These are phyloP conservation scores for Pogonocichla stellata DNA, from an alignment of 2,113 vertebrate species.

Conservation along the genomic window DNA sequence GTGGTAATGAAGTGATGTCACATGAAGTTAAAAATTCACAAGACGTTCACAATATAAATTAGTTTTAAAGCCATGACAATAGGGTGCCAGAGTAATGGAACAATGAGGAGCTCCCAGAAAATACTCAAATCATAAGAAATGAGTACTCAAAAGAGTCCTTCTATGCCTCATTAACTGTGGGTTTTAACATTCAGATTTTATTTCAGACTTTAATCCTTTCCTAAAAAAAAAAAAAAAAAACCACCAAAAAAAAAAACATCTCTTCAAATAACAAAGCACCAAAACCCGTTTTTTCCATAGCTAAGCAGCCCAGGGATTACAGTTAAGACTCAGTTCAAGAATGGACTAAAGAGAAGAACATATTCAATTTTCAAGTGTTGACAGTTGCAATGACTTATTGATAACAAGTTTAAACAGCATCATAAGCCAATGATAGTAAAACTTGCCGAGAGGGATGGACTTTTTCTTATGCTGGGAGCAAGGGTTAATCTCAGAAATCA, in stretches of 20 bases:
- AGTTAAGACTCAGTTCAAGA: background rate
- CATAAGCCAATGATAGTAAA: background rate
- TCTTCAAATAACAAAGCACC: background rate
- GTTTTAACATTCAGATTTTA: background rate
- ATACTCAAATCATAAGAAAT: background rate
- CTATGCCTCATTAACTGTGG: background rate
- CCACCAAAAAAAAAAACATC: background rate
- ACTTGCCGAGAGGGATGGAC: background rate
- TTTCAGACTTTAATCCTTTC: background rate
- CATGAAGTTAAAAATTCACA: background rate
- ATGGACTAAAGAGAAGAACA: background rate
- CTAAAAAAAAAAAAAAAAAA: background rate
- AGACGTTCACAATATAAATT: background rate
- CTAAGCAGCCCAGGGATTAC: background rate
- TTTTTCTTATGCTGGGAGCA: background rate
- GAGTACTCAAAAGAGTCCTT: background rate
- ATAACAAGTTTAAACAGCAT: background rate
- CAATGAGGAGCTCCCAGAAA: background rate
- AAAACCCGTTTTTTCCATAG: background rate
- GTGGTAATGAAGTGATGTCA: background rate
- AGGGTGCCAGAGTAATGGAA: background rate
- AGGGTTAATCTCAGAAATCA: background rate
- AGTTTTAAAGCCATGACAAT: background rate
- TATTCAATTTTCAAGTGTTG: background rate
- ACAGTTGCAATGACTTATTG: background rate